phyloP scores from a whole-genome alignment of 1,140 invertebrate genomes.

The Lerema accius region DNA sequence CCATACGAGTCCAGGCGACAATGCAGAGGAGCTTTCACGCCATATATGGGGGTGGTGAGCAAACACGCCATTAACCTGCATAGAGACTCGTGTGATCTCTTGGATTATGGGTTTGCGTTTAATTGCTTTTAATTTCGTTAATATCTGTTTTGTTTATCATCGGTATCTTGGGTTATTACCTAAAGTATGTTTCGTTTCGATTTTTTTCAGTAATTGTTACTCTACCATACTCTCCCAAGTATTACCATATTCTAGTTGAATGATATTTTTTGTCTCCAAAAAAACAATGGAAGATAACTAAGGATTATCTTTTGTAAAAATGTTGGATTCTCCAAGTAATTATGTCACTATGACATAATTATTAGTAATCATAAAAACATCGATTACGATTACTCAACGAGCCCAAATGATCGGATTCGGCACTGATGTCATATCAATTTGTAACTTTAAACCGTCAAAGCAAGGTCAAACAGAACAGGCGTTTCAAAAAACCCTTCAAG shows the following conservation, averaged over 20 bases:
- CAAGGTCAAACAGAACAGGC: conserved; percentile 51
- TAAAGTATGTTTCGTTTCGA: no score
- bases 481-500: conserved; percentile 56
- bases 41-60: conserved; percentile 70
- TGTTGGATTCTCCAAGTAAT: no score
- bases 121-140: conserved; percentile 64
- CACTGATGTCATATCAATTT: conserved; percentile 15
- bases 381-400: no score
- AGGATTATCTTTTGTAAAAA: no score
- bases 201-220: no score
- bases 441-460: conserved; percentile 23
- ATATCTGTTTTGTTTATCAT: conserved; percentile 20
- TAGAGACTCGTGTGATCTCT: conserved; percentile 56
- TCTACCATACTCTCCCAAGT: no score
- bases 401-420: no score
- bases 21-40: conserved; percentile 74
- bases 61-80: conserved; percentile 70
- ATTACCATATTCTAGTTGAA: no score
- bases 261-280: no score
- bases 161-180: conserved; percentile 15
- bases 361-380: no score
- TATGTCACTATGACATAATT: no score
- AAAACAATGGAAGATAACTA: no score
- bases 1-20: conserved; percentile 62
- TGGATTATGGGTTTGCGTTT: conserved; percentile 74